Base-by-base conservation (phyloP, 2,888 invertebrate genomes). In the Drosophila helvetica region DNA sequence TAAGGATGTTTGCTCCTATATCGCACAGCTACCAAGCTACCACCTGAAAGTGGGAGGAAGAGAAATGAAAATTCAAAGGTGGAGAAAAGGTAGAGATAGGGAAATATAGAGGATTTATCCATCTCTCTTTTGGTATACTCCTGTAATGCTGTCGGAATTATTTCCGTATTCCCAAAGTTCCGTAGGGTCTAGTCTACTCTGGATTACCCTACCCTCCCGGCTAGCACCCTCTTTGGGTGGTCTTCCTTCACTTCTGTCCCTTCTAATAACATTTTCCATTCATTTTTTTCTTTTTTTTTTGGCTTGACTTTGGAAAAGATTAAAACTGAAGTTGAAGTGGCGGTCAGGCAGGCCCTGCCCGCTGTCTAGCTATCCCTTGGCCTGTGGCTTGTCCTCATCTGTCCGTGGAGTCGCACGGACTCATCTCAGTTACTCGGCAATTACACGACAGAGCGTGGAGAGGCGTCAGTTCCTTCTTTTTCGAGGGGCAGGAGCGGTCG, bases 351-450 rank as follows among this genome's bases (percentile, higher is more conserved):
- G 46, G 38, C 47, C 25, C 17, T 12, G 27, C 27, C 43, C 18
- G 15, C 27, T 17, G 25, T 9, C 22, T 17, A 12, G 19, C 22
- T 38, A 17, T 43, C 15, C 15, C 42, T 17, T 38, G 15, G n/a
- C 17, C 52, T 30, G 52, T 48, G 25, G 22, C 38, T 46, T 46
- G 9, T 30, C 38, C 18, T 10, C 38, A n/a, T 43, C 56, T 30
- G 38, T 67, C 54, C 43, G 42, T 17, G 42, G 48, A 33, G 33
- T 12, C 38, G 38, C 38, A 38, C 38, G 38, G 38, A n/a, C 38
- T 38, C 73, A 77, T 56, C 57, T 51, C 69, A 54, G 78, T 78
- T 74, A 74, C 78, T 78, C 84, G 81, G 64, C 84, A 79, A 83
- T 79, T 83, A 83, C 82, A 82, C 73, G 82, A 77, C 82, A 59